phyloP scores from a whole-genome alignment of 2,113 vertebrate genomes.

The Catagonus wagneri region DNA sequence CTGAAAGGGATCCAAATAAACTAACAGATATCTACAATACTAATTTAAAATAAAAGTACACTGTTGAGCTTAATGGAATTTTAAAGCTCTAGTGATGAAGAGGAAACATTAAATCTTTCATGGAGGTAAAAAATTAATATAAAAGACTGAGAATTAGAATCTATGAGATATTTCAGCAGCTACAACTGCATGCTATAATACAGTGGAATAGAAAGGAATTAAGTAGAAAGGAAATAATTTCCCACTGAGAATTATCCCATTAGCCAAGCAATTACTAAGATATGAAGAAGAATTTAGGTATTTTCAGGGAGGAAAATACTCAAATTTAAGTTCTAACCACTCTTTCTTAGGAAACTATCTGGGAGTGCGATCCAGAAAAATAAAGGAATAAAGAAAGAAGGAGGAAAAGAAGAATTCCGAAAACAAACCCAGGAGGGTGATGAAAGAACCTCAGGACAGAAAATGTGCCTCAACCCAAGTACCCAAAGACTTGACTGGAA shows the following conservation, averaged over 20 bases:
- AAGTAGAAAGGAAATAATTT: not conserved
- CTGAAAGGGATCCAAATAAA: not conserved
- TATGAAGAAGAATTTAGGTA: not conserved
- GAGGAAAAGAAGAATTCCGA: not conserved
- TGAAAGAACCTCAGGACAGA: not conserved
- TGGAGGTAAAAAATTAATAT: not conserved
- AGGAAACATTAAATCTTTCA: not conserved
- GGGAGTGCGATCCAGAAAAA: not conserved
- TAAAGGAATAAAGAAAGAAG: not conserved
- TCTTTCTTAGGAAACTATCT: not conserved
- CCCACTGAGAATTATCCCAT: not conserved
- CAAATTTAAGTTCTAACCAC: too few relatives aligned
- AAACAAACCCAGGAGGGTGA: not conserved
- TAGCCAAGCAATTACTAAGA: not conserved
- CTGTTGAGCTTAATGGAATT: not conserved
- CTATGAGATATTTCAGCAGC: not conserved
- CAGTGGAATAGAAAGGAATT: not conserved
- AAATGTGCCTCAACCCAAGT: not conserved
- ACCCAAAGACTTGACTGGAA: not conserved
- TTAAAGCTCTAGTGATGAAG: not conserved
- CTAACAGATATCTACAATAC: too few relatives aligned
- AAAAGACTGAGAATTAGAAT: not conserved
- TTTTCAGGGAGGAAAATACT: not conserved
- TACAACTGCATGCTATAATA: not conserved
- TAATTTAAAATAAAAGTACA: too few relatives aligned